Conservation (phyloP, 2,113 vertebrate genomes). For the Prionailurus bengalensis region DNA sequence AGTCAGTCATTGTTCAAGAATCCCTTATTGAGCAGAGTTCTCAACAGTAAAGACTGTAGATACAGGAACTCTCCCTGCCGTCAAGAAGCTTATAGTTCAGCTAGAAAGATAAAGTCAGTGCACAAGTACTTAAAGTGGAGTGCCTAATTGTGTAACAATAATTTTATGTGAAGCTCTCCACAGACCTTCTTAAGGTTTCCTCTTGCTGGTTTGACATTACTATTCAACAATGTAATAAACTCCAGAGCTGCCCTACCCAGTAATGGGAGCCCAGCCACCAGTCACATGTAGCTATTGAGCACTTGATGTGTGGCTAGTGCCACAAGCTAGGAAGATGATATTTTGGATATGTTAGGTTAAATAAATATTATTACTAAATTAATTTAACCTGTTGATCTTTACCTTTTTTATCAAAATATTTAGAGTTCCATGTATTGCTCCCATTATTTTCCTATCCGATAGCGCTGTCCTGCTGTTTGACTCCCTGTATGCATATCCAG, state of each 20-base stretch:
- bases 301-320: not conserved
- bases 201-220: not conserved
- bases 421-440: not conserved
- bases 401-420: not conserved
- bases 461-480: not conserved
- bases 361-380: not conserved
- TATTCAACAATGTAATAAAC: not conserved
- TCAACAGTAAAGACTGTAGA: not conserved
- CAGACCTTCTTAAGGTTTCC: not conserved
- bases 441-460: not conserved
- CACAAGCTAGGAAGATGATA: not conserved
- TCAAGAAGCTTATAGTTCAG: not conserved
- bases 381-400: not conserved
- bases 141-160: not conserved
- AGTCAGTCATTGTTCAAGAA: not conserved
- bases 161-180: not conserved
- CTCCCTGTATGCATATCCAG: not conserved
- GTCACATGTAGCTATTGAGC: not conserved
- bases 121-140: not conserved
- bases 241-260: not conserved
- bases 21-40: not conserved
- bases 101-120: not conserved
- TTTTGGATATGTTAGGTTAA: not conserved
- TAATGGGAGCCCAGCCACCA: not conserved
- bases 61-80: not conserved